Evolutionary conservation across 2,888 invertebrate genomes (phyloP).

Genomic region (Dryobotodes eremita): DNA sequence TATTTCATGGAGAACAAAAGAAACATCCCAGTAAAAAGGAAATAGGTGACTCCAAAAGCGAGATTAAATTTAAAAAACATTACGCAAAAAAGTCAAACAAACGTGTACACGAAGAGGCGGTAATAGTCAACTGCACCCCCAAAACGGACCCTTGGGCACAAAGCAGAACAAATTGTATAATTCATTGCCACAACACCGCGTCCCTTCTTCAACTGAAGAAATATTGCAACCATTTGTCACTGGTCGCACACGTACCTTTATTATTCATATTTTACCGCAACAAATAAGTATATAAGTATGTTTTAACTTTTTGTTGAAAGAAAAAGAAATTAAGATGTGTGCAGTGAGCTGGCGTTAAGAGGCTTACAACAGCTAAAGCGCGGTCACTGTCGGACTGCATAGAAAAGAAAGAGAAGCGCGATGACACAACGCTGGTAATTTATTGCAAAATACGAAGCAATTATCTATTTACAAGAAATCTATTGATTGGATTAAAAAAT

Average conservation of each 20-base stretch:
- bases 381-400: no score
- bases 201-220: constrained; percentile 74
- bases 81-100: constrained; percentile 21
- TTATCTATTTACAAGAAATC: no score
- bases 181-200: constrained; percentile 74
- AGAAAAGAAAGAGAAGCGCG: no score
- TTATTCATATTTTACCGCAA: constrained; percentile 52
- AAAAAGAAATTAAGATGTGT: neutral
- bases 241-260: constrained; percentile 69
- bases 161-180: constrained; percentile 81
- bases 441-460: no score
- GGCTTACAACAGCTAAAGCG: no score
- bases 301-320: constrained; percentile 18
- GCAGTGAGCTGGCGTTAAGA: neutral
- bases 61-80: constrained; percentile 10
- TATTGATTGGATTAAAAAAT: no score
- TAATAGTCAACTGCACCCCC: constrained; percentile 35
- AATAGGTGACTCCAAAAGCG: neutral
- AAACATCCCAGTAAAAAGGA: neutral
- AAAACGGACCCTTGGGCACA: constrained; percentile 64
- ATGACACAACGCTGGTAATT: no score
- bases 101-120: constrained; percentile 16
- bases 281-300: constrained; percentile 23
- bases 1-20: neutral
- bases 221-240: constrained; percentile 78